A percentile compares a stretch with the other conserved stretches of the same genome.
These are phyloP conservation scores for Chloroceryle amazona DNA, from an alignment of 2,797 vertebrate species.

Conservation along the genomic window DNA sequence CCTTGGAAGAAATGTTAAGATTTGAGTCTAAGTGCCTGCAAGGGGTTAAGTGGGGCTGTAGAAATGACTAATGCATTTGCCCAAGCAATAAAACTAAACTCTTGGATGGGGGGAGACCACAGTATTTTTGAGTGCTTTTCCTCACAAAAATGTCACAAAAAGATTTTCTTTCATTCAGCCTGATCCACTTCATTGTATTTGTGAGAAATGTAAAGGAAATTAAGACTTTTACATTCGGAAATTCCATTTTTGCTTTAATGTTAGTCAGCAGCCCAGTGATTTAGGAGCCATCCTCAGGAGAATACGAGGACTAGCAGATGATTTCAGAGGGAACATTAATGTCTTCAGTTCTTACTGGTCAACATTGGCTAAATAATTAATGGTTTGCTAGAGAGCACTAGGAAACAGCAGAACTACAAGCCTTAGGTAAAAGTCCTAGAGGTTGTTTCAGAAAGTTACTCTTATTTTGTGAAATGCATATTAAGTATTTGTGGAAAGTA, in stretches of 20 bases:
- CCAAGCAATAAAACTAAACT: constrained; percentile 37
- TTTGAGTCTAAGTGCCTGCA: neutral
- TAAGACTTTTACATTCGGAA: constrained; percentile 24
- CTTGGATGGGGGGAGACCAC: neutral
- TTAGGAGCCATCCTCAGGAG: neutral
- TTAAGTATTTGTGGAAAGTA: neutral
- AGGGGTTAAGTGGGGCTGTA: constrained; percentile 29
- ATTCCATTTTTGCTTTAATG: neutral
- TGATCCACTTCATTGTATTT: constrained; percentile 9
- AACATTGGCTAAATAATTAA: neutral
- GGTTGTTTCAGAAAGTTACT: neutral
- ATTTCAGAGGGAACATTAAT: neutral
- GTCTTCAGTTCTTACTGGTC: neutral
- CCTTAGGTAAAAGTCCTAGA: neutral
- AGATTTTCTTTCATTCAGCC: constrained; percentile 15
- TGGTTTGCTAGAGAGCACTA: neutral
- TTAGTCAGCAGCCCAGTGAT: constrained; percentile 17
- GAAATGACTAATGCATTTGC: constrained; percentile 48
- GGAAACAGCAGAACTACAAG: neutral
- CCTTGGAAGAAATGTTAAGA: neutral
- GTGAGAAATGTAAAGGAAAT: constrained; percentile 55
- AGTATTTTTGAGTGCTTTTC: constrained; percentile 41
- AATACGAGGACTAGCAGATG: neutral
- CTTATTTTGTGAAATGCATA: neutral
- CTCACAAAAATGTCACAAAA: constrained; percentile 52